Conservation (phyloP, 2,113 vertebrate species). For the Boulengeromyrus knoepffleri region DNA sequence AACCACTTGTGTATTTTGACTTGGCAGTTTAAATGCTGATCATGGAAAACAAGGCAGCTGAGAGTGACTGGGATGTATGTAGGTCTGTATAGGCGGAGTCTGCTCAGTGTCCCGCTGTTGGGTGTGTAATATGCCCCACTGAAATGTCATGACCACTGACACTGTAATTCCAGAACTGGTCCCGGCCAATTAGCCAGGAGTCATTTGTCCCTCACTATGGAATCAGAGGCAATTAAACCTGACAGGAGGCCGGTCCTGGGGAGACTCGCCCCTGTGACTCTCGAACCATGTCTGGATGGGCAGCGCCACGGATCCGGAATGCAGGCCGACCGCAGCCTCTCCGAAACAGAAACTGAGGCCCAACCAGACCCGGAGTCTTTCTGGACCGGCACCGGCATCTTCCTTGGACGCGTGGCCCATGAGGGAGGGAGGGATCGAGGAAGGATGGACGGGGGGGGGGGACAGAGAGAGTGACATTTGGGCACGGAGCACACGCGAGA, state of each 20-base stretch:
- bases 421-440: slow-evolving; percentile 17
- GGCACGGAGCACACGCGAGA: slow-evolving; percentile 56
- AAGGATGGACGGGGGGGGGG: background rate
- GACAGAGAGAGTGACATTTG: slow-evolving; percentile 65
- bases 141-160: background rate
- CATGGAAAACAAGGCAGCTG: background rate
- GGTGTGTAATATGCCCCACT: background rate
- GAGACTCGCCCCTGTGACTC: background rate
- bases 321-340: background rate
- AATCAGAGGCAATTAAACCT: background rate
- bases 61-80: background rate
- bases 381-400: background rate
- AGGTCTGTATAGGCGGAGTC: background rate
- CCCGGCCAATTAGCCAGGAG: background rate
- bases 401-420: background rate
- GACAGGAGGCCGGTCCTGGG: background rate
- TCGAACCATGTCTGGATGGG: background rate
- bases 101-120: background rate
- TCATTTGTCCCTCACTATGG: background rate
- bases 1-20: background rate
- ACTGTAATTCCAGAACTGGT: background rate
- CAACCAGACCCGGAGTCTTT: background rate
- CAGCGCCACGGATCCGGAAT: background rate
- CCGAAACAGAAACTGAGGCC: background rate
- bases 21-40: background rate